A percentile compares a stretch with the other conserved stretches of the same genome.
phyloP scores from a whole-genome alignment of 2,113 vertebrate species.

The Picathartes gymnocephalus region DNA sequence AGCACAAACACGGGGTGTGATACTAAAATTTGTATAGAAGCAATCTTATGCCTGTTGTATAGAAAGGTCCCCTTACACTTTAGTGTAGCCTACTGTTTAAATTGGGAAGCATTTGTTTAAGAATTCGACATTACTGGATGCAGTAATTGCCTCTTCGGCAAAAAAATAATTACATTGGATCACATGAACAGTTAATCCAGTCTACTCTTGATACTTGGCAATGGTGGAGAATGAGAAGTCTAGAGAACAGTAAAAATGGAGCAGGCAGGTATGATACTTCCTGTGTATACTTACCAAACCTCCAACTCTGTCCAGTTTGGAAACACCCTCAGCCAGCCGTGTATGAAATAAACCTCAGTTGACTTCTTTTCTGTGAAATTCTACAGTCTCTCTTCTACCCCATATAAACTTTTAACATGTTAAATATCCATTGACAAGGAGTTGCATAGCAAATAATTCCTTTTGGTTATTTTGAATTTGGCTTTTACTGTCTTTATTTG shows the following conservation, averaged over 20 bases:
- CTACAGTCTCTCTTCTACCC: background rate
- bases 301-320: background rate
- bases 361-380: background rate
- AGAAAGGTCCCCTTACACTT: background rate
- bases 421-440: background rate
- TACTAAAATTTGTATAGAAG: background rate
- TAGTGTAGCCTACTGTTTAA: background rate
- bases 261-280: background rate
- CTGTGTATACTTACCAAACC: background rate
- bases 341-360: background rate
- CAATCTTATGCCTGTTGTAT: background rate
- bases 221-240: background rate
- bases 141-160: background rate
- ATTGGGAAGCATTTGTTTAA: background rate
- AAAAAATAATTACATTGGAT: background rate
- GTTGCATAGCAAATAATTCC: background rate
- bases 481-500: background rate
- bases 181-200: background rate
- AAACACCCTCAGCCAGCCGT: background rate
- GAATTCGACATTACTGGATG: background rate
- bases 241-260: background rate
- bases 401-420: background rate
- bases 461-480: background rate
- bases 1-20: background rate
- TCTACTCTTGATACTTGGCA: background rate